Evolutionary conservation across 2,888 invertebrate species (phyloP).

Genomic region (Nephrocerus scutellatus): DNA sequence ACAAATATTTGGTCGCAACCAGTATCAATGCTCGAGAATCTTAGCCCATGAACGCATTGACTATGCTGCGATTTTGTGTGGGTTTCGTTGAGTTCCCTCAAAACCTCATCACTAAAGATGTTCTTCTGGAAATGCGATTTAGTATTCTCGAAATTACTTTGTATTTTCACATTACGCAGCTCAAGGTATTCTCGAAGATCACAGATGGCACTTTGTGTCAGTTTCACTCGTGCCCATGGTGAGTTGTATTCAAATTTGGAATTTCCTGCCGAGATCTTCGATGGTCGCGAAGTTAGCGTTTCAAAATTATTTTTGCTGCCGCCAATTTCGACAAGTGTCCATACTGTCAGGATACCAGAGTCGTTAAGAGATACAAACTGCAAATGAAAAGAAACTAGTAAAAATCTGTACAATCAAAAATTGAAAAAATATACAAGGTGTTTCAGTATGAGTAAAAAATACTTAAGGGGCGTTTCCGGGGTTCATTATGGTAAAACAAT

Average conservation of each 20-base stretch:
- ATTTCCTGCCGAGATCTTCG: slow-evolving; percentile 1
- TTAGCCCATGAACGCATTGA: slow-evolving; percentile 33
- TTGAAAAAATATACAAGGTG: neutral
- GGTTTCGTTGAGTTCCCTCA: slow-evolving; percentile 39
- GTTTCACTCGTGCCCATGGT: slow-evolving; percentile 44
- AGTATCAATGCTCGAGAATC: slow-evolving; percentile 41
- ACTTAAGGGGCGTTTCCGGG: no score
- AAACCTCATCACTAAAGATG: slow-evolving; percentile 41
- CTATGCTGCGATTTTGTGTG: slow-evolving; percentile 24
- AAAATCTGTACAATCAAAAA: neutral
- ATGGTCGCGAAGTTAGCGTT: neutral
- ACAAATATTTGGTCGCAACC: slow-evolving; percentile 38
- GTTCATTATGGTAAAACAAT: no score
- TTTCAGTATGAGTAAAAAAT: no score
- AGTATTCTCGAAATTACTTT: slow-evolving; percentile 42
- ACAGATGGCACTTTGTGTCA: slow-evolving; percentile 40
- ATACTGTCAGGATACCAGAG: slow-evolving; percentile 44
- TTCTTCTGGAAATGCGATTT: slow-evolving; percentile 43
- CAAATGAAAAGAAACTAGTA: slow-evolving; percentile 17
- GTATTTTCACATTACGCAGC: slow-evolving; percentile 26
- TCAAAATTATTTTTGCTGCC: no score
- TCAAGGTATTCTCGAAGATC: slow-evolving; percentile 38
- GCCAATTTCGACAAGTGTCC: slow-evolving; percentile 44
- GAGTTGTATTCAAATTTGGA: slow-evolving; percentile 36
- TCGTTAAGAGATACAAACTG: slow-evolving; percentile 48